Base-by-base conservation (phyloP, 2,888 invertebrate species). In the Beris morrisii region DNA sequence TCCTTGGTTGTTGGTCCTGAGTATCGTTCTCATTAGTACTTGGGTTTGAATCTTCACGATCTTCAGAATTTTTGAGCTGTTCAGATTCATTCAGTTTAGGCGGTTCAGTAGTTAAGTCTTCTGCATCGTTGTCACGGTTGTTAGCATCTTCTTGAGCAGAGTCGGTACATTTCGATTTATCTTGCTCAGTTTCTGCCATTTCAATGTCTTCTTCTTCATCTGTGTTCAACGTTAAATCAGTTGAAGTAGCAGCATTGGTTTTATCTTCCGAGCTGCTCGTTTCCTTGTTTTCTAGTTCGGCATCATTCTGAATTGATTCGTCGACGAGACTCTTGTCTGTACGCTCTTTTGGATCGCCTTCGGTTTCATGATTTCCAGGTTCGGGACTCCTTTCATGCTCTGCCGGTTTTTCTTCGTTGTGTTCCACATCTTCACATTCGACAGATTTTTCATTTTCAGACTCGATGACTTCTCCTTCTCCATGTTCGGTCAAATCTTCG, bases 201-300 rank as follows among this genome's bases (percentile, higher is more conserved):
- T 54, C 69, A 30, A 71, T 71, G 12, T 73, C 71, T 54, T 73
- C 64, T 63, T 48, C 11, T 13, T 70, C 67, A 11, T 69, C 67
- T 0, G 43, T 11, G 15, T 13, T 32, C 9, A 5, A 72, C 72
- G 38, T 74, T 22, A 22, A 22, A 22, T 22, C 3, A 22, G 22
- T 22, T 22, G 22, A 22, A 22, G 22, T 2, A 22, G 1, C 22
- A 22, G 3, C 38, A 44, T 72, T 72, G 44, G 75, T 72, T 9
- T 70, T 32, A 50, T 67, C 64, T 12, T 71, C 67, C 30, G n/a
- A n/a, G n/a, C n/a, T n/a, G n/a, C n/a, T n/a, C n/a, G 66, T 58
- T 13, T 67, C 69, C 7, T 56, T 67, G 7, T 12, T 65, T 30
- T 73, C 59, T 31, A 12, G 38, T 22, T 45, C 12, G 11, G 30